Base-by-base conservation (phyloP, 2,888 invertebrate genomes). In the Muschampia plurimacula region DNA sequence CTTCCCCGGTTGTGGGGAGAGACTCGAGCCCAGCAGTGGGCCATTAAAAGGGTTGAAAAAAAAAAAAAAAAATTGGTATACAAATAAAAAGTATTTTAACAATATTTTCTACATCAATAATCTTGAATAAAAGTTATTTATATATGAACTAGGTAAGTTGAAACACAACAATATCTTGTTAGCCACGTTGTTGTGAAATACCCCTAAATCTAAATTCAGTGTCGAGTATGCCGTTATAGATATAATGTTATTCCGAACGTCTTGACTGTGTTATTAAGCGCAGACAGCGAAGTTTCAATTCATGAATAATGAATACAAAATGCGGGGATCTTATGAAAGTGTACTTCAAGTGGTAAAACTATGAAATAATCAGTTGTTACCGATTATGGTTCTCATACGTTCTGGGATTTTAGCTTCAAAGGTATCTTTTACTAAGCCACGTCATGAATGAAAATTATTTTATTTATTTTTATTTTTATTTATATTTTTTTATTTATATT, bases 291-390 rank as follows among this genome's bases (percentile, higher is more conserved):
- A 65, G 64, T 70, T 70, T 70, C 65, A 59, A 65, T 70, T 65
- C 59, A 70, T 70, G 70, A 70, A 70, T 70, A 70, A 70, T 66
- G 70, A 59, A 71, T 71, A 71, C 59, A 66, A 59, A 71, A 71
- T 49, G 57, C 65, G 2, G 3, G 59, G 46, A 39, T 39, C 59
- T 36, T 59, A 66, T 70, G 36, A 59, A 59, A 65, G 49, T 36
- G 7, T 10, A 12, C 28, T 57, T 57, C 57, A 57, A 12, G 4
- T 46, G 9, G 44, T 46, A 9, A 12, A 12, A 57, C 57, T 57
- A 57, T 28, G 22, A 57, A 57, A 55, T 22, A 55, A 22, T 9
- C 55, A 55, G 22, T 55, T 55, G 22, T 55, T 55, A 55, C 13
- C 7, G 10, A 2, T 44, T 44, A 10, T 7, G 10, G 46, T 46